These are phyloP conservation scores for Sander vitreus DNA, from an alignment of 2,113 vertebrate species.

Conservation along the genomic window DNA sequence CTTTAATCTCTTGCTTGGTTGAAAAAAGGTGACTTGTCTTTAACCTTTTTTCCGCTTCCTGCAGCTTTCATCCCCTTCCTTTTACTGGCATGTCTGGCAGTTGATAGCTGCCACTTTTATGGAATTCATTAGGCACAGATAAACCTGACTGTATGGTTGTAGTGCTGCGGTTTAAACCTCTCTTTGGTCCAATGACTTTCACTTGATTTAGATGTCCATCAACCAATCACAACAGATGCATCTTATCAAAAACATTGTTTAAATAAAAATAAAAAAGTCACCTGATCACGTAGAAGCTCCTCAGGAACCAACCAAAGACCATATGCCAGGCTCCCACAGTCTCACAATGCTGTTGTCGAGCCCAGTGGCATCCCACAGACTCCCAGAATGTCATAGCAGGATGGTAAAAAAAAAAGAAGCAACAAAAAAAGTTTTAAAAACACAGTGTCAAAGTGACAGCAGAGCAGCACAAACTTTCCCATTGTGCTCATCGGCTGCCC, in stretches of 20 bases:
- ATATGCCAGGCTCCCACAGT: slow-evolving; percentile 48
- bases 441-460: slow-evolving; percentile 49
- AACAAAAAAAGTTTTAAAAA: slow-evolving; percentile 58
- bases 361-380: slow-evolving; percentile 34
- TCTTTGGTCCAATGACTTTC: slow-evolving; percentile 17
- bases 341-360: slow-evolving; percentile 46
- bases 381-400: slow-evolving; percentile 65
- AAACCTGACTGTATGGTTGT: slow-evolving; percentile 38
- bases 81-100: slow-evolving; percentile 13
- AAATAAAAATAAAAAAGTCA: background rate
- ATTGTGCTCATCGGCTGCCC: slow-evolving; percentile 47
- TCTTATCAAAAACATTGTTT: background rate
- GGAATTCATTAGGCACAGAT: slow-evolving; percentile 62
- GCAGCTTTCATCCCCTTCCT: background rate
- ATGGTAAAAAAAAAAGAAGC: slow-evolving; percentile 20
- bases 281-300: background rate
- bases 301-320: slow-evolving; percentile 17
- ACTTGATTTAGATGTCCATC: slow-evolving; percentile 1
- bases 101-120: slow-evolving; percentile 46
- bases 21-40: slow-evolving; percentile 3
- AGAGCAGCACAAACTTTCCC: slow-evolving; percentile 58
- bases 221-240: background rate
- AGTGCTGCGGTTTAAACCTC: background rate
- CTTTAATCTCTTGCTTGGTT: slow-evolving; percentile 2
- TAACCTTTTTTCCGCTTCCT: background rate